Evolutionary conservation across 2,888 invertebrate species (phyloP).

Genomic region (Octodonta nipae): DNA sequence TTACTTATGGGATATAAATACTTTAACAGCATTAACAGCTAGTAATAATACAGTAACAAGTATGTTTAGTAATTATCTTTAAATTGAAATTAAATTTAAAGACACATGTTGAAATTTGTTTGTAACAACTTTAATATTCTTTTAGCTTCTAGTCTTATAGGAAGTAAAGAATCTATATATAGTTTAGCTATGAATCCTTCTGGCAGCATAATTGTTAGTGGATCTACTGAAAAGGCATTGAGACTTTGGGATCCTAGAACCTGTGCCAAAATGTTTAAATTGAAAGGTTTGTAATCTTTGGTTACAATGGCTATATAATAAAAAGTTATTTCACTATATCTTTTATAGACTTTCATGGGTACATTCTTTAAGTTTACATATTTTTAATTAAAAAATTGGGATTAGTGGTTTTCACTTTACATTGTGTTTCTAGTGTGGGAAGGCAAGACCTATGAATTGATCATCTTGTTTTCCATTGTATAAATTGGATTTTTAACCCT

Average conservation of each 20-base stretch:
- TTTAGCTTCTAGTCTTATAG: slow-evolving; percentile 81
- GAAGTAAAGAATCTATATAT: slow-evolving; percentile 96
- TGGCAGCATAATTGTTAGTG: slow-evolving; percentile 90
- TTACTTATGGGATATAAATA: slow-evolving; percentile 97
- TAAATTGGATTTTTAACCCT: too few species aligned
- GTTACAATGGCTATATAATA: too few species aligned
- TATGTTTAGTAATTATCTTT: too few species aligned
- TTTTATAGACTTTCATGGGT: too few species aligned
- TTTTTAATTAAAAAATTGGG: too few species aligned
- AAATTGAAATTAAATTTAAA: background rate
- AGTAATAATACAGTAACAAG: slow-evolving; percentile 98
- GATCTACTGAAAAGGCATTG: slow-evolving; percentile 88
- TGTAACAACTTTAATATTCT: slow-evolving; percentile 5
- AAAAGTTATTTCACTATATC: slow-evolving; percentile 1
- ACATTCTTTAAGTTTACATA: too few species aligned
- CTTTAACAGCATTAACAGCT: slow-evolving; percentile 90
- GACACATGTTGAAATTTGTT: background rate
- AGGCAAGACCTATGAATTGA: too few species aligned
- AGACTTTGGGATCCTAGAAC: slow-evolving; percentile 95
- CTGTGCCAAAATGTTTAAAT: slow-evolving; percentile 86
- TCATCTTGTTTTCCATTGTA: too few species aligned
- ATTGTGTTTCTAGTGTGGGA: too few species aligned
- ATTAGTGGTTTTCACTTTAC: too few species aligned
- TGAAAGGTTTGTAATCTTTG: too few species aligned
- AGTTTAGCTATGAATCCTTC: slow-evolving; percentile 96